Evolutionary conservation across 2,888 invertebrate species (phyloP).

Genomic region (Hydrotaea cyrtoneurina): DNA sequence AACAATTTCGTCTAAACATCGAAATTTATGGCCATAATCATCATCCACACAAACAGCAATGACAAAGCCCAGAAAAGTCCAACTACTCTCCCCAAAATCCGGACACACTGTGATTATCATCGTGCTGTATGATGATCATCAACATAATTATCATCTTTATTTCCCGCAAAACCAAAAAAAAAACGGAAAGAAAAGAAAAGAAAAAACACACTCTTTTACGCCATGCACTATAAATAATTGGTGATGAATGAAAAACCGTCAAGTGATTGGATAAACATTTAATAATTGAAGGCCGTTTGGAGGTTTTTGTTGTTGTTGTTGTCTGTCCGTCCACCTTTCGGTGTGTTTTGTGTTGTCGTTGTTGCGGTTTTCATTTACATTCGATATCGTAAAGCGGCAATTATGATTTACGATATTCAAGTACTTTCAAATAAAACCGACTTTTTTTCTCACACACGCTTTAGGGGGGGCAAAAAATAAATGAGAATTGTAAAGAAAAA

Average conservation of each 20-base stretch:
- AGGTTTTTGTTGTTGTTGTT: not conserved
- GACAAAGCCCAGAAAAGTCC: not conserved
- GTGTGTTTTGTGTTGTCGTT: too few relatives aligned
- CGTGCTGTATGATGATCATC: not conserved
- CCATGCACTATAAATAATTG: not conserved
- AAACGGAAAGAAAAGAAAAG: not conserved
- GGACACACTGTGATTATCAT: not conserved
- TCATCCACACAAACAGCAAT: not conserved
- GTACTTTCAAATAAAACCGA: conserved; percentile 4
- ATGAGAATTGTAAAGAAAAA: not conserved
- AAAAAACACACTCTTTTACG: conserved; percentile 12
- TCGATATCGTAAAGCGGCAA: conserved; percentile 7
- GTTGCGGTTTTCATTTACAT: not conserved
- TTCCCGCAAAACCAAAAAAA: not conserved
- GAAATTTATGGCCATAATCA: conserved; percentile 28
- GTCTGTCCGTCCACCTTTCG: not conserved
- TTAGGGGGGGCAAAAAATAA: too few relatives aligned
- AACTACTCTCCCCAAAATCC: not conserved
- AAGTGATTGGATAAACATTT: conserved; percentile 44
- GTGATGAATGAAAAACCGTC: conserved; percentile 25
- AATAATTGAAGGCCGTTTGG: conserved; percentile 61
- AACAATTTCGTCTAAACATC: conserved; percentile 1
- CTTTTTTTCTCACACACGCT: conserved; percentile 1
- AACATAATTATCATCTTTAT: not conserved
- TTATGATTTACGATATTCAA: not conserved